phyloP scores from a whole-genome alignment of 2,113 vertebrate species.

The Odocoileus virginianus region DNA sequence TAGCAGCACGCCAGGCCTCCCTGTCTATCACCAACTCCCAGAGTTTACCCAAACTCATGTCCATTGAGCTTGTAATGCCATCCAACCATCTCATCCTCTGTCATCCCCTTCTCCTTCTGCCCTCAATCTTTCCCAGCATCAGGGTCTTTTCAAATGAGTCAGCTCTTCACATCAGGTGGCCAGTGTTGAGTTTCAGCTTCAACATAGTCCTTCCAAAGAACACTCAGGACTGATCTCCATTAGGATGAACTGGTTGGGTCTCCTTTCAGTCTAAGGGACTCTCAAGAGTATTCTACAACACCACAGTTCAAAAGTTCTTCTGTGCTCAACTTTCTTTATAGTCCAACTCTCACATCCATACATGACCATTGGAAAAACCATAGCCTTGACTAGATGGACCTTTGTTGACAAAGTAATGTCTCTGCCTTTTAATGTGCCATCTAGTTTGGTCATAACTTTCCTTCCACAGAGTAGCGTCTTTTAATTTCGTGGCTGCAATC shows the following conservation, averaged over 20 bases:
- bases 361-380: not conserved
- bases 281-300: not conserved
- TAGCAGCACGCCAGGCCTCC: accelerated
- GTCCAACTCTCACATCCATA: not conserved
- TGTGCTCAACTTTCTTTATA: not conserved
- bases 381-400: not conserved
- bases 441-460: not conserved
- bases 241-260: not conserved
- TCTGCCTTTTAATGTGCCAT: not conserved
- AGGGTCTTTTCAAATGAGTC: not conserved
- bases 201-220: not conserved
- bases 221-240: not conserved
- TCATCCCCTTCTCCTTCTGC: not conserved
- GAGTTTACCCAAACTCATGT: not conserved
- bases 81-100: not conserved
- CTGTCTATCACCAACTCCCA: not conserved
- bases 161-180: not conserved
- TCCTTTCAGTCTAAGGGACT: not conserved
- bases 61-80: not conserved
- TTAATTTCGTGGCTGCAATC: not conserved
- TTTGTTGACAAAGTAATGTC: not conserved
- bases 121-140: not conserved
- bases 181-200: not conserved
- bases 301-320: not conserved
- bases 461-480: not conserved